Base-by-base conservation (phyloP, 2,888 invertebrate species). In the Plagodis dolabraria region DNA sequence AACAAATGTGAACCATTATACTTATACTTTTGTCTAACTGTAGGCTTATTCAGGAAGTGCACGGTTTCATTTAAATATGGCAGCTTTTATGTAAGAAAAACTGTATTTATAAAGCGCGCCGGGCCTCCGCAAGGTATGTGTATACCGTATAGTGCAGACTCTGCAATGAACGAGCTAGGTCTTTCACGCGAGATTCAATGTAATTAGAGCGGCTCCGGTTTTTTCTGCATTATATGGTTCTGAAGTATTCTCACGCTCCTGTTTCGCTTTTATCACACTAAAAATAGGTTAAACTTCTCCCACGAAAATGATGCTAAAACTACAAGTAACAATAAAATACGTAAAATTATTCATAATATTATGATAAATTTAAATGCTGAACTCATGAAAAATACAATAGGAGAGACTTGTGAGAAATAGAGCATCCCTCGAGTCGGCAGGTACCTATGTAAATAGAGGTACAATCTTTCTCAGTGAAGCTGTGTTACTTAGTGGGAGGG, bases 171-270 rank as follows among this genome's bases (percentile, higher is more conserved):
- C 85, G 79, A 77, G 71, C 71, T 71, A 65, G 74, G 80, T 77
- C 80, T 87, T 87, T 89, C 84, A 82, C 80, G 79, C 79, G 80
- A 76, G 75, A 82, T 85, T 85, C 87, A 85, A 86, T 87, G 85
- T 89, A 89, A 89, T 90, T 90, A 90, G 84, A 83, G 83, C 85
- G 75, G 74, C 82, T 74, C 75, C 74, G 71, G 80, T 76, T 85
- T 40, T 85, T 86, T 84, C 79, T 80, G 76, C 83, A 82, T 83
- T n/a, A 84, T 87, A 85, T 86, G 82, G 77, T 77, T 80, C 83
- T 84, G 73, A 80, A 86, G 79, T 74, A 76, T 79, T 80, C 78
- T 75, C 76, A 73, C 74, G 67, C 74, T 74, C 43, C 76, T 82
- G 68, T 79, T 79, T 77, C 75, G 62, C 75, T 78, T 79, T 75